Percentiles rank a stretch among this genome's conserved stretches.
Conservation (phyloP, 2,113 vertebrate species). For the Tragelaphus buxtoni region DNA sequence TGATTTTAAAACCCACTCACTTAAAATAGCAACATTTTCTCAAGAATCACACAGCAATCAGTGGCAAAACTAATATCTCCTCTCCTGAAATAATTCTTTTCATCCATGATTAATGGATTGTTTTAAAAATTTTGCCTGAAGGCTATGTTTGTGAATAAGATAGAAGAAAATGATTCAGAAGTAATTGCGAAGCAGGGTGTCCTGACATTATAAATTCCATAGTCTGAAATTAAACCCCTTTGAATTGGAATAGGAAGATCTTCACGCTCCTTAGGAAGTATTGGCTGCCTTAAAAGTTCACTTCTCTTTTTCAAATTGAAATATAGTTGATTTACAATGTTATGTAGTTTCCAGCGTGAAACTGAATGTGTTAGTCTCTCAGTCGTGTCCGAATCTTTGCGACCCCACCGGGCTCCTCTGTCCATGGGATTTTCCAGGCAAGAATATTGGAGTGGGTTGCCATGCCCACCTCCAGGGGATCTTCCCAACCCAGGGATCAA, state of each 20-base stretch:
- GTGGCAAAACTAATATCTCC: not conserved
- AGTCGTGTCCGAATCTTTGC: not conserved
- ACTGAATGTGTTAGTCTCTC: not conserved
- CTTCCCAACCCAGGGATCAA: not conserved
- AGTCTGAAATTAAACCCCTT: not conserved
- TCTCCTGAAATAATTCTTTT: not conserved
- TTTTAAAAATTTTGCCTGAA: slow-evolving; percentile 15
- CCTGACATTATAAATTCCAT: not conserved
- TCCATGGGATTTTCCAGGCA: not conserved
- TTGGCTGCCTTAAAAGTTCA: not conserved
- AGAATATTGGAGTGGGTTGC: not conserved
- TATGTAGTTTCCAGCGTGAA: not conserved
- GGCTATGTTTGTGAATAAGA: not conserved
- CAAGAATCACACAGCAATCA: not conserved
- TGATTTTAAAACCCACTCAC: not conserved
- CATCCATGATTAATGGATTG: not conserved
- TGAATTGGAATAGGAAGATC: not conserved
- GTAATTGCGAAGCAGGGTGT: not conserved
- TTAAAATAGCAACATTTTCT: not conserved
- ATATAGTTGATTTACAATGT: not conserved
- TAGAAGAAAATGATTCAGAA: not conserved
- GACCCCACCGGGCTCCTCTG: not conserved
- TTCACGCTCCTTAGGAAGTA: not conserved
- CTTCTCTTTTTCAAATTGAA: not conserved
- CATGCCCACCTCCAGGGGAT: not conserved